Evolutionary conservation across 2,797 vertebrate species (phyloP), one percentile per base, ranked within the genome.

Genomic region (Catostomus latipinnis): DNA sequence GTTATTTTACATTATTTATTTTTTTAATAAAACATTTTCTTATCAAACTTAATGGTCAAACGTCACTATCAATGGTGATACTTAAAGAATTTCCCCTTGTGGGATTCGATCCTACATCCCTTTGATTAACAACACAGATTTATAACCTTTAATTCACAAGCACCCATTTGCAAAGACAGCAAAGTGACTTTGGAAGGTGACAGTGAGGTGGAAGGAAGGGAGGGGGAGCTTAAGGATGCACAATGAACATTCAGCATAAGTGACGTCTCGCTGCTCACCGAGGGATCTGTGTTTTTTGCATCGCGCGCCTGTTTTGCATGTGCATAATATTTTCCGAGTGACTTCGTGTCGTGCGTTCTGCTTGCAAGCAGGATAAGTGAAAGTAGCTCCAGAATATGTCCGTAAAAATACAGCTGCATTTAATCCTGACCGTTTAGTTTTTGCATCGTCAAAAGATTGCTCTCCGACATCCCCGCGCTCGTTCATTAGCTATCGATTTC

Each of bases 211-310:
- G 67, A 34, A 34, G 2, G 4, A 2, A 34, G 34, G 80, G 57
- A 45, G 79, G 61, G 14, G 71, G 63, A 72, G 82, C 67, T 52
- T 65, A 68, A 62, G 72, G 18, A 46, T 80, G 83, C 74, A 67
- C 70, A 60, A 71, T 67, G 73, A 81, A 80, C 80, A 82, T 16
- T 72, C 75, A 73, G 70, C 70, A 75, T 72, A 76, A 70, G 82
- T 86, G 83, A 86, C 83, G 83, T 85, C 71, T 71, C 68, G 1
- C 34, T 69, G 52, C 74, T 70, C 82, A 74, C 84, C 56, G 48
- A 34, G 74, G 76, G 84, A 76, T 60, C 74, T 12, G 77, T 34
- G 34, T 14, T 72, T 22, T 83, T 73, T 81, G 71, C 85, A 78
- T 83, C 71, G 53, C 76, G 77, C 72, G 62, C 13, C 61, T 50